Percentiles rank a stretch among this genome's conserved stretches.
phyloP scores from a whole-genome alignment of 2,113 vertebrate species.

The Prietella phreatophila region DNA sequence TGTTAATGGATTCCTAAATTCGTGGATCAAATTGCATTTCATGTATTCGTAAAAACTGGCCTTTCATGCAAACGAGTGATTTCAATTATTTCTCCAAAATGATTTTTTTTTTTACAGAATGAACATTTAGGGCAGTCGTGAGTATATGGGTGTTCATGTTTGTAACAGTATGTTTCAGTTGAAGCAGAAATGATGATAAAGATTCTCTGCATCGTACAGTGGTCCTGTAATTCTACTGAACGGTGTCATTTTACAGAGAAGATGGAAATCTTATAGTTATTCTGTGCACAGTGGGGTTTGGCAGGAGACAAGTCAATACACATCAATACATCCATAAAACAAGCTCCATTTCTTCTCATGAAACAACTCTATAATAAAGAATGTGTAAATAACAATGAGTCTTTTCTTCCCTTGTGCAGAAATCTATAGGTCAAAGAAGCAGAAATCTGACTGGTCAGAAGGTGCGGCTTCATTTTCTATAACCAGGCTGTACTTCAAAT shows the following conservation, averaged over 20 bases:
- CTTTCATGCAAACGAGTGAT: neutral
- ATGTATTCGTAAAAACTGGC: neutral
- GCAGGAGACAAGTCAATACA: conserved; percentile 29
- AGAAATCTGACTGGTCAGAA: neutral
- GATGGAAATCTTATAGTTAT: neutral
- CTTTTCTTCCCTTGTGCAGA: conserved; percentile 9
- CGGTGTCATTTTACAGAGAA: neutral
- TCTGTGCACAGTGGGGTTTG: conserved; percentile 25
- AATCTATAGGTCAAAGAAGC: neutral
- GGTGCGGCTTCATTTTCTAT: neutral
- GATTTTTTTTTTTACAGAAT: neutral
- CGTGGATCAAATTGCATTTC: neutral
- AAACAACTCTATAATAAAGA: conserved; percentile 53
- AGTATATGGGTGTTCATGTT: neutral
- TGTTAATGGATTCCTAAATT: neutral
- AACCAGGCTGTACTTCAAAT: neutral
- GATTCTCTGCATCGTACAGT: neutral
- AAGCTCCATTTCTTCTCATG: conserved; percentile 35
- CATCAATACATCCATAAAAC: conserved; percentile 27
- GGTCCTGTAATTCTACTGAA: neutral
- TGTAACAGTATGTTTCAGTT: conserved; percentile 6
- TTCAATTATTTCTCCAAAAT: conserved; percentile 2
- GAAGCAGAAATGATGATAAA: neutral
- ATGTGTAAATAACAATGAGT: conserved; percentile 47
- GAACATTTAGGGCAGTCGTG: neutral